Conservation (phyloP, 2,113 vertebrate species). For the Colius striatus region DNA sequence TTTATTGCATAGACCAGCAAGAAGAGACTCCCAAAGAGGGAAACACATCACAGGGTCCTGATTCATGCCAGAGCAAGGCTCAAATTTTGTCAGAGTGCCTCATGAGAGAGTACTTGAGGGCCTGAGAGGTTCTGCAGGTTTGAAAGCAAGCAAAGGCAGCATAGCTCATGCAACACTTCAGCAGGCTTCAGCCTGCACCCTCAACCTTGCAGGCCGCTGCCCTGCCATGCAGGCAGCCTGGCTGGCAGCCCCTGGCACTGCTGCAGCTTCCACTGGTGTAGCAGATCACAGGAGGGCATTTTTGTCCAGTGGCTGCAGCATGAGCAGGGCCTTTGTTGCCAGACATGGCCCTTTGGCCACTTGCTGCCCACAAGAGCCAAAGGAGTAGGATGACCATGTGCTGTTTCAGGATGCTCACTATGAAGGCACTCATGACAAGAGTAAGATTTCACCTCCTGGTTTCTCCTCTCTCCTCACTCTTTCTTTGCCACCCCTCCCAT, state of each 20-base stretch:
- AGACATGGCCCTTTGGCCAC: neutral
- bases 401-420: neutral
- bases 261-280: neutral
- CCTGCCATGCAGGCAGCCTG: neutral
- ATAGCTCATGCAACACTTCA: no score
- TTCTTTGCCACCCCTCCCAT: neutral
- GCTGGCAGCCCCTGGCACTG: neutral
- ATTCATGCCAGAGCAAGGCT: neutral
- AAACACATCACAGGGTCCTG: neutral
- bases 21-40: neutral
- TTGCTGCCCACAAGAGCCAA: neutral
- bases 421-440: neutral
- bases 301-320: neutral
- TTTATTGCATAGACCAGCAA: neutral
- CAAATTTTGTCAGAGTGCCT: neutral
- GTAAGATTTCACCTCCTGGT: neutral
- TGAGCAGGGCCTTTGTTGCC: neutral
- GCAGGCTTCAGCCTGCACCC: neutral
- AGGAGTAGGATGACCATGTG: neutral
- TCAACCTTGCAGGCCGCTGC: accelerated
- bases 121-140: neutral
- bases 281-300: neutral
- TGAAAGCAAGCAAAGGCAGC: neutral
- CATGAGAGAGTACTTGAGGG: neutral
- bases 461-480: neutral